Percentiles rank a stretch among this genome's conserved stretches.
These are phyloP conservation scores for Rousettus leschenaultii DNA, from an alignment of 2,113 vertebrate species.

Conservation along the genomic window DNA sequence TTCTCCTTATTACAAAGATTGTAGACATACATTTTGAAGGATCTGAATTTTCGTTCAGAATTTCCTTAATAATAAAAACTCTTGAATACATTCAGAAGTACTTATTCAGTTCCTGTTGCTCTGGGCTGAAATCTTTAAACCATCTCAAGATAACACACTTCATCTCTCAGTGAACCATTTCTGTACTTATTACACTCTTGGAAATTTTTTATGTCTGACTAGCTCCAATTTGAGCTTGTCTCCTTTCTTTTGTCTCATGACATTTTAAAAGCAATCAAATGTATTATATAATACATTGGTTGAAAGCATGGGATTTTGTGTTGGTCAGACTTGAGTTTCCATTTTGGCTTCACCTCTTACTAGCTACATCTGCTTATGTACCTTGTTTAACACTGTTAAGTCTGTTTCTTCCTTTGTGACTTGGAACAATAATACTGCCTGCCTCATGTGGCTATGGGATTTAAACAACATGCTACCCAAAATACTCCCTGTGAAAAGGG, in stretches of 20 bases:
- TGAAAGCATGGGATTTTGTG: background rate
- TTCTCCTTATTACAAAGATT: background rate
- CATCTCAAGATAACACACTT: background rate
- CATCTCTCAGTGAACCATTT: background rate
- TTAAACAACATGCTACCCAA: background rate
- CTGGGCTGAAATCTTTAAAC: background rate
- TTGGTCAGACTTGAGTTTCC: background rate
- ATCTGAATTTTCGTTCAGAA: background rate
- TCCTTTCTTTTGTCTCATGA: conserved; percentile 28
- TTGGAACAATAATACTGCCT: background rate
- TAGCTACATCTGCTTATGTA: background rate
- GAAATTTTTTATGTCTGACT: background rate
- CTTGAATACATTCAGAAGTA: background rate
- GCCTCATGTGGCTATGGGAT: background rate
- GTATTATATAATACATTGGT: background rate
- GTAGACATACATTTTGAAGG: background rate
- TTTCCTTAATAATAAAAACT: background rate
- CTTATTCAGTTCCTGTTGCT: background rate
- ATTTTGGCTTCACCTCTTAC: background rate
- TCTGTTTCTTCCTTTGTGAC: background rate
- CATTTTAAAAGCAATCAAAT: conserved; percentile 6
- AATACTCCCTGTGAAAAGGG: background rate
- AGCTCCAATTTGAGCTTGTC: background rate
- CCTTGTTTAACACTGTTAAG: background rate
- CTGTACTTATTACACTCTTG: background rate